Conservation (phyloP, 2,888 invertebrate species). For the Hemaris fuciformis region DNA sequence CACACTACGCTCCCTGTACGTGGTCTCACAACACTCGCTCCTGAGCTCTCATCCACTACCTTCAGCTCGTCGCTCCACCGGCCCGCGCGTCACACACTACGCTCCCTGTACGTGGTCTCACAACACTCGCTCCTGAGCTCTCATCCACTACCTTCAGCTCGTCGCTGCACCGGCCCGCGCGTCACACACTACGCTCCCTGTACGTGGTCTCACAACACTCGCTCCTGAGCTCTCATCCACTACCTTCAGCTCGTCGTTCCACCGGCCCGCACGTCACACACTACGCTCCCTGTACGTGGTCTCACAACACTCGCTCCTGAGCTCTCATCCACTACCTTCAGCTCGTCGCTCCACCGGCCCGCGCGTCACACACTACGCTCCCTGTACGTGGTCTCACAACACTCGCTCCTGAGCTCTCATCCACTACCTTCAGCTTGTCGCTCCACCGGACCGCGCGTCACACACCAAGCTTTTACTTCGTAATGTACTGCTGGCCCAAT, state of each 20-base stretch:
- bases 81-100: not conserved
- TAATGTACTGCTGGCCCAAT: not conserved
- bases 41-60: not conserved
- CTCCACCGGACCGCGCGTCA: not conserved
- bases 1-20: too few species aligned
- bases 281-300: too few species aligned
- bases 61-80: not conserved
- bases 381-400: not conserved
- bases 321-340: slow-evolving; percentile 1
- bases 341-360: not conserved
- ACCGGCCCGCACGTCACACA: not conserved
- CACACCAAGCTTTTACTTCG: not conserved
- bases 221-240: not conserved
- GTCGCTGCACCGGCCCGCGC: too few species aligned
- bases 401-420: not conserved
- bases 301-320: not conserved
- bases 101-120: too few species aligned
- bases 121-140: too few species aligned
- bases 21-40: too few species aligned
- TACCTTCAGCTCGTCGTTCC: slow-evolving; percentile 1
- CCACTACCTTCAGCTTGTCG: not conserved
- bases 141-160: too few species aligned
- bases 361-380: not conserved
- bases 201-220: too few species aligned
- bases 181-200: too few species aligned